A percentile compares a stretch with the other conserved stretches of the same genome.
Conservation (phyloP, 2,888 invertebrate genomes). For the Oconnorella tubifera region DNA sequence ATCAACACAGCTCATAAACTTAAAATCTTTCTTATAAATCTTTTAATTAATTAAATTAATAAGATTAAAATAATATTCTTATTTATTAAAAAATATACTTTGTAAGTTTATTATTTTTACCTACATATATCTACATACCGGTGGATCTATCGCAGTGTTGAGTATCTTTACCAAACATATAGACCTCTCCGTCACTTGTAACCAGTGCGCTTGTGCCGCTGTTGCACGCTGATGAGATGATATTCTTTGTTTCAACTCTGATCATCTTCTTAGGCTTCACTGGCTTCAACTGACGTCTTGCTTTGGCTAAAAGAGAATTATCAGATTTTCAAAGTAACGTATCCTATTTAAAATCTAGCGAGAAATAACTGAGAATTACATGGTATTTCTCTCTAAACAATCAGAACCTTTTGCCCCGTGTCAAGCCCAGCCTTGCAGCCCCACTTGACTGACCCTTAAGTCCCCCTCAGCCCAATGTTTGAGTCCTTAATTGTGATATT, state of each 20-base stretch:
- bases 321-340: neutral
- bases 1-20: too few relatives aligned
- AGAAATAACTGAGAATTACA: neutral
- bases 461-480: too few relatives aligned
- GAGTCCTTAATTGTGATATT: too few relatives aligned
- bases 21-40: too few relatives aligned
- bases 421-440: too few relatives aligned
- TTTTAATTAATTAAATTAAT: too few relatives aligned
- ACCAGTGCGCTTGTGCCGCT: slow-evolving; percentile 91
- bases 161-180: slow-evolving; percentile 88
- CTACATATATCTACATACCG: slow-evolving; percentile 57
- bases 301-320: slow-evolving; percentile 48
- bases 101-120: too few relatives aligned
- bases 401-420: too few relatives aligned
- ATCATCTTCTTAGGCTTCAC: slow-evolving; percentile 87
- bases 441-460: too few relatives aligned
- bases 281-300: slow-evolving; percentile 78
- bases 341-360: neutral
- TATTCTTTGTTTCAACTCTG: slow-evolving; percentile 79
- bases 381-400: too few relatives aligned
- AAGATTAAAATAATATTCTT: too few relatives aligned
- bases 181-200: slow-evolving; percentile 80
- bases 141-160: slow-evolving; percentile 60
- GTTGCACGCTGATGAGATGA: slow-evolving; percentile 83
- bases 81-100: too few relatives aligned